Base-by-base conservation (phyloP, 1,140 invertebrate species). In the Euura saliciscinereae region DNA sequence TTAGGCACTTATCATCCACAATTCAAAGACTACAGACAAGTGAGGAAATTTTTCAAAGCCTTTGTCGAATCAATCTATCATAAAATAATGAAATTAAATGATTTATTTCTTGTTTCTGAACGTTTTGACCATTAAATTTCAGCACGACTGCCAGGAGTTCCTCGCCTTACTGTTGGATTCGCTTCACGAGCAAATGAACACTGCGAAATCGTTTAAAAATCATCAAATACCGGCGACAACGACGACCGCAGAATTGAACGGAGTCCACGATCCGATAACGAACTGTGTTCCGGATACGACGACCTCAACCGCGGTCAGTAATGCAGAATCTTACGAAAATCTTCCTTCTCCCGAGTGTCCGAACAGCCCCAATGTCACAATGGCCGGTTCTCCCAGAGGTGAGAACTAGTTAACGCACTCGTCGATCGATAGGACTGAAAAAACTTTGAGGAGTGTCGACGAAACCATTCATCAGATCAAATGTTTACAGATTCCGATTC, bases 71-170 rank as follows among this genome's bases (percentile, higher is more conserved):
- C n/a, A n/a, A n/a, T n/a, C n/a, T n/a, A n/a, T n/a, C n/a, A n/a
- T n/a, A n/a, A n/a, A n/a, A n/a, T n/a, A 28, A 28, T 28, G 28
- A 28, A 28, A 28, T 28, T 28, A 28, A 28, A 28, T 28, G 28
- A 28, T 28, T 28, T 28, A 28, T 28, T 28, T 28, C 28, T 28
- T 28, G 1, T 28, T 28, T 28, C 28, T 28, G 1, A 28, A 28
- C 28, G 28, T 28, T 28, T 28, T 28, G 28, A 28, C 28, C 28
- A 28, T 28, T 1, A 28, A 28, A 28, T 28, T 79, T 45, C 79
- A 93, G 91, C 92, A 94, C 78, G 93, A 94, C 80, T 93, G 92
- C 85, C 93, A 94, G 86, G 93, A 94, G 79, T 93, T 94, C 83
- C 84, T 94, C 44, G 92, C 92, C 6, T 84, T 93, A 7, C 81